Evolutionary conservation across 2,113 vertebrate species (phyloP).

Genomic region (Connochaetes taurinus): DNA sequence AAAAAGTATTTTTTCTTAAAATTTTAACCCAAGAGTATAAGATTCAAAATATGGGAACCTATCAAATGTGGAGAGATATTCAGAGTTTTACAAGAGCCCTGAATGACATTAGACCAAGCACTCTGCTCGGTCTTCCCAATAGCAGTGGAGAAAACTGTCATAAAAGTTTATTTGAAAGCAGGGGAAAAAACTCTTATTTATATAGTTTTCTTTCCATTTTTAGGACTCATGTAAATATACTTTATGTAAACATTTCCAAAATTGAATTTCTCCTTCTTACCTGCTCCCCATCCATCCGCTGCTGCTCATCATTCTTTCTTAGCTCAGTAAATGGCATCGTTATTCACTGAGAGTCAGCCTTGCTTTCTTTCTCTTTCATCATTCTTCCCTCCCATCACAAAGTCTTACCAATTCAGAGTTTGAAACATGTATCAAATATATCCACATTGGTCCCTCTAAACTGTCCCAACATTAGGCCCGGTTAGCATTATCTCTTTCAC

Average conservation of each 20-base stretch:
- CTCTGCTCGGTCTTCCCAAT: not conserved
- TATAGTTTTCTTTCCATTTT: not conserved
- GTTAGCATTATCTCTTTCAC: not conserved
- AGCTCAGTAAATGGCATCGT: not conserved
- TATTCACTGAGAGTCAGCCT: not conserved
- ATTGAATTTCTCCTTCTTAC: not conserved
- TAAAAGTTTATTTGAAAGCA: not conserved
- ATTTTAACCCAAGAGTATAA: not conserved
- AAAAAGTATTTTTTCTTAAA: not conserved
- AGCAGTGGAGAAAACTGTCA: not conserved
- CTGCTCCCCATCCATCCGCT: not conserved
- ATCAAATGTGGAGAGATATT: not conserved
- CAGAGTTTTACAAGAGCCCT: not conserved
- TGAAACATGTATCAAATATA: not conserved
- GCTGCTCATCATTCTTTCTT: not conserved
- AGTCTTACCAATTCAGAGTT: not conserved
- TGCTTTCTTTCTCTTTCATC: not conserved
- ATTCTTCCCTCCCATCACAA: not conserved
- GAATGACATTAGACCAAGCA: not conserved
- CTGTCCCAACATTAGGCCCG: not conserved
- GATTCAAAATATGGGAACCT: not conserved
- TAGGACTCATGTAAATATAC: not conserved
- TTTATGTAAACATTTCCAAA: not conserved
- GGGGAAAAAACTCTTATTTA: not conserved
- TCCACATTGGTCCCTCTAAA: not conserved